Base-by-base conservation (phyloP, 2,797 vertebrate species). In the Sebastes cheni region DNA sequence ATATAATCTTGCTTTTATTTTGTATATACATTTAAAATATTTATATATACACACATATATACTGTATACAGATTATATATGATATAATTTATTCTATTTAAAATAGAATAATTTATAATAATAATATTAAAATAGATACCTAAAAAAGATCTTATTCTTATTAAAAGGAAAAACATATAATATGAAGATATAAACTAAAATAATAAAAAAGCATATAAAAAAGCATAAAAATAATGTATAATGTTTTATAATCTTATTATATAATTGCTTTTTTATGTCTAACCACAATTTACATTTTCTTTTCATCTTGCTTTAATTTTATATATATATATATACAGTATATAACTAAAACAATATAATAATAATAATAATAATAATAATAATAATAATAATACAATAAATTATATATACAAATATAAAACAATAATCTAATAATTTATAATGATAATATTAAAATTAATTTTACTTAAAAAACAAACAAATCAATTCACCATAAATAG, bases 401-500 rank as follows among this genome's bases (percentile, higher is more conserved):
- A 39, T 39, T 39, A 39, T 39, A 39, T 13, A 39, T 39, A 39
- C 1, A 39, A 13, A 39, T 13, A 5, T 13, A 39, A 56, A 25
- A 56, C 23, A 4, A 56, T 25, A 6, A 13, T 25, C 23, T 56
- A 56, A 14, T 56, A 8, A 36, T 36, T 36, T 36, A 58, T 27
- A 14, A 58, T 56, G n/a, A 52, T 9, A 10, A 22, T 54, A 54
- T 54, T n/a, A 54, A 54, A 22, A 52, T n/a, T 0, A 0, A 54
- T 54, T 22, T 16, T 58, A 22, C 14, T 0, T 4, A 52, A 27
- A 27, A 23, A 27, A 39, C 36, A 39, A 34, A 34, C 34, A 73
- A 74, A 62, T 32, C 12, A 32, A 34, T 30, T 23, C 5, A 56
- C 3, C 4, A 23, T 58, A 12, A 12, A 62, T 23, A 0, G 16